These are phyloP conservation scores for Amblyornis subalaris DNA, from an alignment of 2,113 vertebrate species.

Conservation along the genomic window DNA sequence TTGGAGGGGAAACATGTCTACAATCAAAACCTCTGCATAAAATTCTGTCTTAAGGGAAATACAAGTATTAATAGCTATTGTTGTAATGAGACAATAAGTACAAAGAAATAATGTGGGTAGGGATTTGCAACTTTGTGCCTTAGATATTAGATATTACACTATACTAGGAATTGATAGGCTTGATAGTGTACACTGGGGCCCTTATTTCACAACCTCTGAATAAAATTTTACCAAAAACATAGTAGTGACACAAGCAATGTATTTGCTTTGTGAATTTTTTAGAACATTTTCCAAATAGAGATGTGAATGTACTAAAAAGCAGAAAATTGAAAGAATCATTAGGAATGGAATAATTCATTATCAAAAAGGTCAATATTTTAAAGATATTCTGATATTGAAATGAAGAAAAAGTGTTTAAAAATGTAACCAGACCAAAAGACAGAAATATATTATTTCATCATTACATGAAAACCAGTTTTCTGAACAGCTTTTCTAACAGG, in stretches of 20 bases:
- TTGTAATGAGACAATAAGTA: not conserved
- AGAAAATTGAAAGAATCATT: not conserved
- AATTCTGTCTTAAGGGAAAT: not conserved
- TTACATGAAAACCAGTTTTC: not conserved
- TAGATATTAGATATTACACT: not conserved
- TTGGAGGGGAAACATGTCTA: not conserved
- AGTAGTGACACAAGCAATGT: not conserved
- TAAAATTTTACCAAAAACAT: not conserved
- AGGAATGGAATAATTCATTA: not conserved
- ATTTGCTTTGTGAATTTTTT: not conserved
- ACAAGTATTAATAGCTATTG: not conserved
- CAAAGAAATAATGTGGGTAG: not conserved
- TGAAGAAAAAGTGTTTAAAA: not conserved
- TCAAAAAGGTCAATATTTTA: not conserved
- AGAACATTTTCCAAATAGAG: not conserved
- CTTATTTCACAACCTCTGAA: not conserved
- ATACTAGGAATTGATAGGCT: not conserved
- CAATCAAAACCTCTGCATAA: not conserved
- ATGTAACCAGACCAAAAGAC: not conserved
- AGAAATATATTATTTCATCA: not conserved
- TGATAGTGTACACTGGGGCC: rapidly evolving
- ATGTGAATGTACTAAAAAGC: not conserved
- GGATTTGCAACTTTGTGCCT: not conserved
- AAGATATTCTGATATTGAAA: not conserved
- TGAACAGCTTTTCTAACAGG: not conserved